phyloP scores from a whole-genome alignment of 2,113 vertebrate genomes.

The Rhea americana region DNA sequence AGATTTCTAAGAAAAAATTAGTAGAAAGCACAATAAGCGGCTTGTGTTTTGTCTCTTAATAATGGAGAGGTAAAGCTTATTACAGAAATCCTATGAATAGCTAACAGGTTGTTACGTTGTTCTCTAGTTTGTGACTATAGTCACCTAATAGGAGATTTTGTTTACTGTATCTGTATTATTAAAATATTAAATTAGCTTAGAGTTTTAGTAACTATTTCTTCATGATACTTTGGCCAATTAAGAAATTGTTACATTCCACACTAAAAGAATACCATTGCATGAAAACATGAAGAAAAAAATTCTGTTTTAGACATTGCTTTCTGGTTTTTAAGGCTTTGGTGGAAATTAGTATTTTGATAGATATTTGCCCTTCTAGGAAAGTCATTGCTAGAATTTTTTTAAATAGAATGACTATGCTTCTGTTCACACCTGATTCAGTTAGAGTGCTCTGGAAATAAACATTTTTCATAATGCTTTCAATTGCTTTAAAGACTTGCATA shows the following conservation, averaged over 20 bases:
- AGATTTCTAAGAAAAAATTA: neutral
- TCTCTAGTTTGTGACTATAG: neutral
- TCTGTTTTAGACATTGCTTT: neutral
- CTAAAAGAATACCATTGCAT: neutral
- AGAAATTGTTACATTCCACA: neutral
- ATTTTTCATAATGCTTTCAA: neutral
- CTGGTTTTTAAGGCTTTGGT: neutral
- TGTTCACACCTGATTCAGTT: neutral
- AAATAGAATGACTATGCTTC: neutral
- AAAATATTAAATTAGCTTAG: neutral
- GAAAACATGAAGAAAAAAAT: neutral
- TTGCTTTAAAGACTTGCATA: neutral
- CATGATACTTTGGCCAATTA: neutral
- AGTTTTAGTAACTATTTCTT: neutral
- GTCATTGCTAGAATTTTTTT: conserved; percentile 10
- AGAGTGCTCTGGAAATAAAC: neutral
- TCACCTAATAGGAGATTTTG: neutral
- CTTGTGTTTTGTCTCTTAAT: neutral
- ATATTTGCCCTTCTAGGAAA: neutral
- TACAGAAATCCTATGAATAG: neutral
- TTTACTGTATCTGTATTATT: neutral
- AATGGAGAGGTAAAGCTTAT: neutral
- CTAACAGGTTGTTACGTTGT: neutral
- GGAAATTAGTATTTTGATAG: neutral
- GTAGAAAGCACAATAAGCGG: neutral